phyloP scores from a whole-genome alignment of 2,888 invertebrate species.

The Adelphocoris suturalis region DNA sequence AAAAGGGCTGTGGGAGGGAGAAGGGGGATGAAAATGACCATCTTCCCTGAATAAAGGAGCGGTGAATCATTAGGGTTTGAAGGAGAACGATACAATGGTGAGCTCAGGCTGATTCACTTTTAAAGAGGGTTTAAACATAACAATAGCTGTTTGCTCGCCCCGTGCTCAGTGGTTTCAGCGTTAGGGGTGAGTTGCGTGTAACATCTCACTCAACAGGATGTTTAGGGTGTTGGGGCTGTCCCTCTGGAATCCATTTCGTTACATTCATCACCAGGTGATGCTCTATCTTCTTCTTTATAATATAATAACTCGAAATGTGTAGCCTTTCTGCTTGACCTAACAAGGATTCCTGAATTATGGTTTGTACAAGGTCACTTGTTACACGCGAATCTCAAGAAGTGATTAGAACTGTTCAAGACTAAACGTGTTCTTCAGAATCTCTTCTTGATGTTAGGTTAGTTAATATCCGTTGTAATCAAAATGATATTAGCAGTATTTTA shows the following conservation, averaged over 20 bases:
- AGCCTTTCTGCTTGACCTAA: too few relatives aligned
- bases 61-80: slow-evolving; percentile 36
- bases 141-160: slow-evolving; percentile 48
- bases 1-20: not conserved
- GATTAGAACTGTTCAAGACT: too few relatives aligned
- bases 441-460: too few relatives aligned
- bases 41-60: not conserved
- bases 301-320: too few relatives aligned
- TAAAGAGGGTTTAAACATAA: slow-evolving; percentile 62
- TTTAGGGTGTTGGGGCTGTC: slow-evolving; percentile 28
- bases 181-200: slow-evolving; percentile 5
- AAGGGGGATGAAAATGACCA: slow-evolving; percentile 6
- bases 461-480: too few relatives aligned
- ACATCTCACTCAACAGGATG: slow-evolving; percentile 39
- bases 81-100: slow-evolving; percentile 10
- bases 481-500: too few relatives aligned
- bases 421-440: too few relatives aligned
- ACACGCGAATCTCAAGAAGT: too few relatives aligned
- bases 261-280: too few relatives aligned
- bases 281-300: too few relatives aligned
- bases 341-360: too few relatives aligned
- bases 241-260: not conserved
- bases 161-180: not conserved
- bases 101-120: slow-evolving; percentile 50
- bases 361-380: too few relatives aligned